Percentiles rank a stretch among this genome's conserved stretches.
phyloP scores from a whole-genome alignment of 2,113 vertebrate species.

The Neodontobutis hainanensis region DNA sequence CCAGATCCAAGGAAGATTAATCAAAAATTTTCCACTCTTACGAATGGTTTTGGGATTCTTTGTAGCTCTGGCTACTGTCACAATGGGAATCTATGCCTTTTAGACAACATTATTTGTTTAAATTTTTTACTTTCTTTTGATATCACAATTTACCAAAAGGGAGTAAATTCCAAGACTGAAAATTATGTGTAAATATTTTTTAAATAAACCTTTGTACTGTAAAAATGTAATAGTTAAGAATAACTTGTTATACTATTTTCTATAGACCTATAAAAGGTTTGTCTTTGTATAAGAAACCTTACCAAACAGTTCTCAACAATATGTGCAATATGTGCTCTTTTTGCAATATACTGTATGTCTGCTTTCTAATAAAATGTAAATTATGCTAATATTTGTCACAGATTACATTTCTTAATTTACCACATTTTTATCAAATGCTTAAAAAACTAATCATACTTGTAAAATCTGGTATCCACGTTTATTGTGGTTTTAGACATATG shows the following conservation, averaged over 20 bases:
- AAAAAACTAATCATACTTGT: constrained; percentile 2
- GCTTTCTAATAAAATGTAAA: constrained; percentile 21
- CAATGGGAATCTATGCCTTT: constrained; percentile 69
- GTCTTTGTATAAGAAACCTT: neutral
- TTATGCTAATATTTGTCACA: constrained; percentile 18
- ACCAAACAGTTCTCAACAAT: neutral
- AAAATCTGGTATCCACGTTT: constrained; percentile 61
- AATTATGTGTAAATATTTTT: too few species aligned
- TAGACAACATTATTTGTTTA: constrained; percentile 27
- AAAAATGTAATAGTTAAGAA: too few species aligned
- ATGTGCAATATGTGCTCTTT: constrained; percentile 22
- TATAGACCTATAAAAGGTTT: neutral
- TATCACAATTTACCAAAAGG: neutral
- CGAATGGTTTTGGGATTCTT: constrained; percentile 69
- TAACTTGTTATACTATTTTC: neutral
- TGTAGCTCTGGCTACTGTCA: constrained; percentile 70
- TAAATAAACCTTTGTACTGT: too few species aligned
- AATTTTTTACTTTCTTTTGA: neutral
- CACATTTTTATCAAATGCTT: neutral
- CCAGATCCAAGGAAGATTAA: neutral
- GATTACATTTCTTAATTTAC: neutral
- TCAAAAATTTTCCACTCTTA: constrained; percentile 38
- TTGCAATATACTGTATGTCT: constrained; percentile 33
- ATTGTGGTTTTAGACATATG: constrained; percentile 56
- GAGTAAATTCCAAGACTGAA: too few species aligned